Evolutionary conservation across 2,797 vertebrate species (phyloP), one percentile per base, ranked within the genome.

Genomic region (Momotus momota): DNA sequence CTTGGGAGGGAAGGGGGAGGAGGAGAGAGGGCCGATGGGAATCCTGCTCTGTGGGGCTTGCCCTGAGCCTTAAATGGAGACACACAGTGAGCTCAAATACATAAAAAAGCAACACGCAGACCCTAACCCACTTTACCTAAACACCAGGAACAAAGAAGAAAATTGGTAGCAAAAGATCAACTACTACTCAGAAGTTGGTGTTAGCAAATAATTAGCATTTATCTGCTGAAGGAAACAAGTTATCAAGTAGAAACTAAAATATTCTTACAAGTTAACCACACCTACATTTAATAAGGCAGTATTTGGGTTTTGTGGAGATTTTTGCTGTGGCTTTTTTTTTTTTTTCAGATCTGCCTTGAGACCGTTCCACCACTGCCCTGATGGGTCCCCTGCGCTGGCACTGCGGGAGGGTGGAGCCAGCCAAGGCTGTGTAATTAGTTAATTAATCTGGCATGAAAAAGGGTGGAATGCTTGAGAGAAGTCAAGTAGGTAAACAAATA

Each of bases 391-490:
- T 35, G 35, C 35, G 8, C 35, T 35, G 35, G 35, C 33, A 31
- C 19, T 5, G 4, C 12, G 2, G 10, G 29, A 11, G 1, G 10
- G 10, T 12, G 7, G 23, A 67, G 65, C 45, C 14, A 38, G 18
- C 1, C 1, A 9, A 27, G 26, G 27, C 8, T 1, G 0, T 35
- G 22, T 71, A 43, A 52, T 52, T 31, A 71, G 19, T 40, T 79
- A 49, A 52, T 13, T 27, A 12, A 51, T 17, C 35, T 40, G 23
- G 14, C 33, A 31, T 3, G 17, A 60, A 41, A 71, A 66, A 14
- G 14, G 17, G 33, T 4, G 1, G 18, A 20, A 41, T 60, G 33
- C 33, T 41, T 40, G 10, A 4, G 16, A 40, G 29, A 58, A 25
- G 17, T 10, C n/a, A 72, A 60, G 12, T 6, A 40, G 33, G 17